These are phyloP conservation scores for Idaea dimidiata DNA, from an alignment of 2,888 invertebrate genomes.

Conservation along the genomic window DNA sequence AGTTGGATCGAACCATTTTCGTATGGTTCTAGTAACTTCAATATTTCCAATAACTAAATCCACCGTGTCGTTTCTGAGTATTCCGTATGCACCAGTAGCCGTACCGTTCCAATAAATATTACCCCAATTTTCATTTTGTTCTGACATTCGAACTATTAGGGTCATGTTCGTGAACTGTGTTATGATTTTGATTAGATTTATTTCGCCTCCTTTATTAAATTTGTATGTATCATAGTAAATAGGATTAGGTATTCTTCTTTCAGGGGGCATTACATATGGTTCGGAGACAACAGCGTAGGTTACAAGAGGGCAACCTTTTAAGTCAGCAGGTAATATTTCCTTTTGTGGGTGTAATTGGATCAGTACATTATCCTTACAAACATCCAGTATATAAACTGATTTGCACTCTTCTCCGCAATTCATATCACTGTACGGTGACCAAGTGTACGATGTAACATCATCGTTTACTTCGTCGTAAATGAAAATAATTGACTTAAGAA, in stretches of 20 bases:
- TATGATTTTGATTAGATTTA: conserved; percentile 71
- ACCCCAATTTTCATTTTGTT: conserved; percentile 67
- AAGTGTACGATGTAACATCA: conserved; percentile 65
- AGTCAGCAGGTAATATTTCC: conserved; percentile 64
- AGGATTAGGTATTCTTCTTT: conserved; percentile 43
- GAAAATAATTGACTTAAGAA: conserved; percentile 66
- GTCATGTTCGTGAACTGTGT: conserved; percentile 72
- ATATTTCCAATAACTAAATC: conserved; percentile 73
- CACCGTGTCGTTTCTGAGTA: conserved; percentile 54
- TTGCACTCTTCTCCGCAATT: conserved; percentile 69
- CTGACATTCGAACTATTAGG: conserved; percentile 60
- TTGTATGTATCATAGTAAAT: conserved; percentile 57
- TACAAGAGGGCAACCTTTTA: conserved; percentile 68
- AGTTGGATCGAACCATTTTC: conserved; percentile 72
- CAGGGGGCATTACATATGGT: conserved; percentile 72
- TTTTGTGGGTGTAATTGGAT: conserved; percentile 46
- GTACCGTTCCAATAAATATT: conserved; percentile 54
- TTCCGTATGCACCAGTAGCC: conserved; percentile 60
- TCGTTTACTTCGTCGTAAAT: conserved; percentile 52
- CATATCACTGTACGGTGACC: conserved; percentile 66
- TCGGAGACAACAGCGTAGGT: conserved; percentile 69
- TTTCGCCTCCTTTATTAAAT: conserved; percentile 67
- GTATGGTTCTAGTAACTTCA: conserved; percentile 65
- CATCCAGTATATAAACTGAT: conserved; percentile 64
- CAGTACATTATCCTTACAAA: conserved; percentile 54